Base-by-base conservation (phyloP, 2,113 vertebrate genomes). In the Leptodactylus fuscus region DNA sequence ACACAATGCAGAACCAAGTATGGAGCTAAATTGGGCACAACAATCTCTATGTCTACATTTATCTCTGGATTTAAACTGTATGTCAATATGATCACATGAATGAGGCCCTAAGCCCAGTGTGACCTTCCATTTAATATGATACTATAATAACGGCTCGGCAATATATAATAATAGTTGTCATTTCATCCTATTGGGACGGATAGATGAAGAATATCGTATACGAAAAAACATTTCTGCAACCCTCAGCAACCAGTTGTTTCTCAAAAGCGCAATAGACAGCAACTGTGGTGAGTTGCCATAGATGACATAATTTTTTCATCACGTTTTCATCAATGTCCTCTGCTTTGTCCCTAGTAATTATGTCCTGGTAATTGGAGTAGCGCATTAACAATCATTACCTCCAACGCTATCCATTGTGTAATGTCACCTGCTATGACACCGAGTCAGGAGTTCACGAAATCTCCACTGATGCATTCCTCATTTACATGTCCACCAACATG, bases 371-470 rank as follows among this genome's bases (percentile, higher is more conserved):
- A 76, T 76, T 48, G 24, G 73, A 51, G 16, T 15, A 49, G 15
- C 73, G 11, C 44, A 76, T 76, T 51, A 76, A 51, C 73, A 76
- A 49, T 34, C 80, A 48, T 51, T 34, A 32, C 24, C 62, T 32
- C 36, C 62, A 46, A 29, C 36, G 65, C 65, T 32, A 36, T 69
- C 32, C 58, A 29, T 44, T 46, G 79, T 49, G 27, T 67, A 10
- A 29, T 51, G 34, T 70, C 67, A 53, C 67, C 46, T 51, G 81
- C 32, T 18, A 10, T 82, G 65, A 82, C 70, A 82, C 20, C 48
- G 51, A 69, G 81, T 48, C 81, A 55, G 24, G 12, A 62, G 67
- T 82, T 82, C 65, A 82, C 55, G 46, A 24, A 34, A 51, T 34
- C 44, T 48, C 32, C 44, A 51, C 49, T 36, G 46, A 71, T 71